A percentile compares a stretch with the other conserved stretches of the same genome.
Evolutionary conservation across 37 sponge, comb jelly and placozoan genomes (phyloP).

Genomic region (Corticium candelabrum): DNA sequence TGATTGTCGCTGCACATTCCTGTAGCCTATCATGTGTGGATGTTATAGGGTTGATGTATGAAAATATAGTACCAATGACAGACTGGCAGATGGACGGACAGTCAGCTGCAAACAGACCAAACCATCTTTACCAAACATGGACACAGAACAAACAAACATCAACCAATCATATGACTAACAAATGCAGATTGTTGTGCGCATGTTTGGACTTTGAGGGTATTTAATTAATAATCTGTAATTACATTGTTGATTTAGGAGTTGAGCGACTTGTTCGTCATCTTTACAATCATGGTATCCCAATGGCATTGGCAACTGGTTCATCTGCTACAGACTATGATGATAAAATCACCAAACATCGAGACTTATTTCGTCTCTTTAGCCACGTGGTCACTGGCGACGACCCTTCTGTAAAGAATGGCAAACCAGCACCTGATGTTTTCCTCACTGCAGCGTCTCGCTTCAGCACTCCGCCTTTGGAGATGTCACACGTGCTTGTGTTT

Average conservation of each 20-base stretch:
- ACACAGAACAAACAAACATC: no score
- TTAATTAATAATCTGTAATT: not conserved
- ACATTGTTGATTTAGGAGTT: slow-evolving; percentile 46
- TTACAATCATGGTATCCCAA: slow-evolving; percentile 45
- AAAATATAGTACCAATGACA: no score
- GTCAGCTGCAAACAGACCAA: no score
- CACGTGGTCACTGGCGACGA: slow-evolving; percentile 81
- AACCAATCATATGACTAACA: no score
- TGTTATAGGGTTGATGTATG: no score
- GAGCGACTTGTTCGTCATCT: slow-evolving; percentile 61
- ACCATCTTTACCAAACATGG: no score
- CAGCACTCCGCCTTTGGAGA: slow-evolving; percentile 40
- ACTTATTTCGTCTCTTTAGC: slow-evolving; percentile 44
- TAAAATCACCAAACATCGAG: slow-evolving; percentile 48
- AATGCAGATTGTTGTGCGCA: no score
- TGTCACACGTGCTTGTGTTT: slow-evolving; percentile 73
- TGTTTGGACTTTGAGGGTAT: no score
- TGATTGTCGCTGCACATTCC: no score
- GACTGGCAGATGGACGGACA: no score
- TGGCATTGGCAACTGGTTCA: slow-evolving; percentile 84
- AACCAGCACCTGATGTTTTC: slow-evolving; percentile 89
- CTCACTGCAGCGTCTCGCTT: slow-evolving; percentile 62
- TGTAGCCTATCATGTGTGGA: no score
- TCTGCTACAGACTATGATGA: slow-evolving; percentile 34
- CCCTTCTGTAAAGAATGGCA: slow-evolving; percentile 74